phyloP scores from a whole-genome alignment of 2,888 invertebrate species.

The Agrypnus murinus region DNA sequence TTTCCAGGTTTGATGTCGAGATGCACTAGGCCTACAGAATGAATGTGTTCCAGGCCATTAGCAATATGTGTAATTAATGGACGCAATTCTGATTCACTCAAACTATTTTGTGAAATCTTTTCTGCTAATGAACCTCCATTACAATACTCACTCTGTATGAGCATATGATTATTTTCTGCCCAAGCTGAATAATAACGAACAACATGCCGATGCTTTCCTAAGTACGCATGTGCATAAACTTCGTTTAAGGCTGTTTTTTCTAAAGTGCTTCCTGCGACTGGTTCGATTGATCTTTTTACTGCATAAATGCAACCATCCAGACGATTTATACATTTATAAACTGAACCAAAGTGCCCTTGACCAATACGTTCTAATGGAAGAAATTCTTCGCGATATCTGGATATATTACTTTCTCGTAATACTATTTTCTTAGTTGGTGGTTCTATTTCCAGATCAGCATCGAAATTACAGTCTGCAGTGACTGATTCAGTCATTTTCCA shows the following conservation, averaged over 20 bases:
- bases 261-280: constrained; percentile 88
- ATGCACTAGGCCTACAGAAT: constrained; percentile 91
- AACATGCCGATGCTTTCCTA: constrained; percentile 93
- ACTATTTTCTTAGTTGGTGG: constrained; percentile 86
- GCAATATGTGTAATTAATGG: constrained; percentile 86
- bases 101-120: constrained; percentile 69
- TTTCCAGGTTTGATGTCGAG: constrained; percentile 96
- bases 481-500: constrained; percentile 63
- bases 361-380: constrained; percentile 88
- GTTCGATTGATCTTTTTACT: constrained; percentile 86
- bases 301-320: constrained; percentile 95
- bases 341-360: constrained; percentile 91
- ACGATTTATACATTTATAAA: constrained; percentile 90
- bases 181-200: constrained; percentile 97
- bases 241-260: constrained; percentile 91
- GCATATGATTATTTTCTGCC: constrained; percentile 96
- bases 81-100: constrained; percentile 83
- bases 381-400: constrained; percentile 89
- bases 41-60: constrained; percentile 90
- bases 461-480: constrained; percentile 62
- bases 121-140: constrained; percentile 78
- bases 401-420: constrained; percentile 85
- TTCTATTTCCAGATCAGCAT: constrained; percentile 73
- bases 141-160: constrained; percentile 96
- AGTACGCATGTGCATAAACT: constrained; percentile 94